Percentiles rank a stretch among this genome's conserved stretches.
Conservation (phyloP, 2,113 vertebrate species). For the Morone chrysops region DNA sequence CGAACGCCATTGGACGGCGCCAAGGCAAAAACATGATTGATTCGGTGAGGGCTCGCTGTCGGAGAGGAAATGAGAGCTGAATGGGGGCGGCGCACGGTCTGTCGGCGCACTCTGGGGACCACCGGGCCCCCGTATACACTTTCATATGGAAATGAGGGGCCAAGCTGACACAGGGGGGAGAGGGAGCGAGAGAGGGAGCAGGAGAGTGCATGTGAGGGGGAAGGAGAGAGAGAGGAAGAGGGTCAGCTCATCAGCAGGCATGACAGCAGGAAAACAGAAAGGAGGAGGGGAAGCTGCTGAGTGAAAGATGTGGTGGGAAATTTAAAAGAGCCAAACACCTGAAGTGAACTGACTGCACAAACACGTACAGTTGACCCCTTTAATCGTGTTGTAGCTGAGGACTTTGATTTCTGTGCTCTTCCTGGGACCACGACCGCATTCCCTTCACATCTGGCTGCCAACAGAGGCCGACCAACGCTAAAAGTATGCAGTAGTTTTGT, state of each 20-base stretch:
- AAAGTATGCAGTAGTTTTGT: too few relatives aligned
- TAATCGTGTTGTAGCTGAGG: too few relatives aligned
- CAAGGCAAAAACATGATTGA: constrained; percentile 88
- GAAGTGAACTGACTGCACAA: background rate
- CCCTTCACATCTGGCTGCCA: too few relatives aligned
- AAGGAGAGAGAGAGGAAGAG: constrained; percentile 27
- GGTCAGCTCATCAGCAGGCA: constrained; percentile 44
- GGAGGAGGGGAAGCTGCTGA: background rate
- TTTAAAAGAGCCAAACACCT: constrained; percentile 37
- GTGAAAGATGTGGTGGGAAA: constrained; percentile 21
- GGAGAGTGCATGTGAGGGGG: background rate
- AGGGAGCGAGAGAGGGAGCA: constrained; percentile 12
- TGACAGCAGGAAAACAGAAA: constrained; percentile 46
- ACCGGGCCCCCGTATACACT: constrained; percentile 84
- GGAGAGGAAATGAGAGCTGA: constrained; percentile 92
- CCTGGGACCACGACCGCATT: too few relatives aligned
- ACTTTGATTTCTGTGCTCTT: too few relatives aligned
- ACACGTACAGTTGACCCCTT: too few relatives aligned
- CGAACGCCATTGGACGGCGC: constrained; percentile 87
- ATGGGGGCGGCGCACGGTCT: constrained; percentile 87
- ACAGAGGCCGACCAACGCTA: too few relatives aligned
- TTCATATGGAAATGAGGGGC: constrained; percentile 96
- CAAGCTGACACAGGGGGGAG: constrained; percentile 47
- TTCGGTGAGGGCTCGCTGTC: constrained; percentile 86
- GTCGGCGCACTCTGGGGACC: constrained; percentile 85